phyloP scores from a whole-genome alignment of 2,797 vertebrate genomes.

The Bradypodion ventrale region DNA sequence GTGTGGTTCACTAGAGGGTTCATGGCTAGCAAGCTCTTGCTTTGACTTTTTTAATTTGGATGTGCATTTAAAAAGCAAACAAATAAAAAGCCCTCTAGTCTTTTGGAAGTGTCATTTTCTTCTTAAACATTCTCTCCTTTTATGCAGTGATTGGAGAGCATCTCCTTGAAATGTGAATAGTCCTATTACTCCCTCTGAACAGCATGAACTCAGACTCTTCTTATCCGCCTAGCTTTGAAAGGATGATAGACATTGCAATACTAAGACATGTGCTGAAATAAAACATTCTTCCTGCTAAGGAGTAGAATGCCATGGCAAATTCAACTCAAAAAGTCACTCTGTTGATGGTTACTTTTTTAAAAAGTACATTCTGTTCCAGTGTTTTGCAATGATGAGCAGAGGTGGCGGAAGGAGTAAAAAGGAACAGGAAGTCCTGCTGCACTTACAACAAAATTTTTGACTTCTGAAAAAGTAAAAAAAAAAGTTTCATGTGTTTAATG shows the following conservation, averaged over 20 bases:
- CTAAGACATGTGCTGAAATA: conserved; percentile 40
- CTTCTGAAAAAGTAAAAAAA: not conserved
- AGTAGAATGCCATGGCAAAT: conserved; percentile 47
- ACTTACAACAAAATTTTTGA: not conserved
- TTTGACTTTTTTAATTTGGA: conserved; percentile 60
- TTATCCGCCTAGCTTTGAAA: conserved; percentile 52
- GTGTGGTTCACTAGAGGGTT: conserved; percentile 59
- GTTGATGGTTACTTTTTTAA: conserved; percentile 23
- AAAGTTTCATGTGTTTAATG: not conserved
- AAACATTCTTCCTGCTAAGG: conserved; percentile 51
- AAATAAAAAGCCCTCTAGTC: conserved; percentile 14
- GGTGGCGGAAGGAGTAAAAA: not conserved
- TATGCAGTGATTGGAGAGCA: conserved; percentile 42
- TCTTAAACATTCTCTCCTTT: conserved; percentile 49
- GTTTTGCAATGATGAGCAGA: not conserved
- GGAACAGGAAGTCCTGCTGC: not conserved
- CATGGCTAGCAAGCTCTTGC: conserved; percentile 41
- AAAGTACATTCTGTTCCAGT: not conserved
- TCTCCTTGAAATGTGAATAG: conserved; percentile 43
- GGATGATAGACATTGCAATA: conserved; percentile 40
- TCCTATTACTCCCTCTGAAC: conserved; percentile 50
- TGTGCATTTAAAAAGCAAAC: not conserved
- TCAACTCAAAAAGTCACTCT: conserved; percentile 20
- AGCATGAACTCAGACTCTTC: conserved; percentile 52
- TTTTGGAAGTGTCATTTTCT: conserved; percentile 63